phyloP scores from a whole-genome alignment of 2,797 vertebrate genomes.

The Clarias pachynema region DNA sequence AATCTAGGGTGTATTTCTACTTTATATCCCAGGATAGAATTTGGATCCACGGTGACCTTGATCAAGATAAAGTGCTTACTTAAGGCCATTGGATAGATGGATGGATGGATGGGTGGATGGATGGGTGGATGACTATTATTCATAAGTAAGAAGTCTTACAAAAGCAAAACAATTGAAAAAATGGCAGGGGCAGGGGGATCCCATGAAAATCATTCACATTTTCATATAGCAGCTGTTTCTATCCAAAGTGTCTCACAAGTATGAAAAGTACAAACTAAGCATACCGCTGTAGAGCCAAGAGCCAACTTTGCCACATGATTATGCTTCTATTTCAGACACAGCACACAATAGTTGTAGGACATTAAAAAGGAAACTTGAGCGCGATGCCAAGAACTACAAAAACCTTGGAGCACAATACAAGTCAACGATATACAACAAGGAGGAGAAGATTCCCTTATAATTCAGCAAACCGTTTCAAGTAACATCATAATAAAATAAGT shows the following conservation, averaged over 20 bases:
- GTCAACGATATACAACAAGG: not conserved
- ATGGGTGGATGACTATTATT: not conserved
- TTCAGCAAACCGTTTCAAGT: not conserved
- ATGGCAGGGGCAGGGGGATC: too few relatives aligned
- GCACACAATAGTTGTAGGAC: not conserved
- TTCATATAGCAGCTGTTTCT: not conserved
- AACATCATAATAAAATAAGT: slow-evolving; percentile 2
- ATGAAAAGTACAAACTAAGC: slow-evolving; percentile 6
- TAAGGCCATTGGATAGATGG: not conserved
- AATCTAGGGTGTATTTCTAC: not conserved
- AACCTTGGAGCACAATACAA: not conserved
- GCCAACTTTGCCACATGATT: not conserved
- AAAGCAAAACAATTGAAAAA: not conserved
- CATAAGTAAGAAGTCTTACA: not conserved
- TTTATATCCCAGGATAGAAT: not conserved
- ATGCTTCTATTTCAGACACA: not conserved
- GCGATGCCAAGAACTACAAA: slow-evolving; percentile 1
- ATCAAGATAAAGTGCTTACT: not conserved
- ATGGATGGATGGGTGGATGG: not conserved
- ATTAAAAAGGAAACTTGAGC: not conserved
- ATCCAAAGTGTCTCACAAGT: not conserved
- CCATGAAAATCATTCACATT: not conserved
- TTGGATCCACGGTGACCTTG: not conserved
- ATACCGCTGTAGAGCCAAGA: not conserved
- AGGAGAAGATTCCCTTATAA: not conserved